phyloP scores from a whole-genome alignment of 2,888 invertebrate species.

The Cinara cedri region DNA sequence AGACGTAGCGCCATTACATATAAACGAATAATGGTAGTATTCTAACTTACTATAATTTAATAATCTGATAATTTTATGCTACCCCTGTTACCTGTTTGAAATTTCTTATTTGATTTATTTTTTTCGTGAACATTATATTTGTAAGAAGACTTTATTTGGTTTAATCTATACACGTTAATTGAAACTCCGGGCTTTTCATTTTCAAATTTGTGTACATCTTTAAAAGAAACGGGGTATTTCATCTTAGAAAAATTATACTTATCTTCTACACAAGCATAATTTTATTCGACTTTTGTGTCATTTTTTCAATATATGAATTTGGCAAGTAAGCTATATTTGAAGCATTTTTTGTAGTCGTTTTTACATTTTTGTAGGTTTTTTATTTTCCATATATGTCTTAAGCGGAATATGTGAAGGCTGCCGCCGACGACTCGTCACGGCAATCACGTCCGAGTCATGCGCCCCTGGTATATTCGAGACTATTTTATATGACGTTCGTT shows the following conservation, averaged over 20 bases:
- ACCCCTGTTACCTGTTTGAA: too few relatives aligned
- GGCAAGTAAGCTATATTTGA: not conserved
- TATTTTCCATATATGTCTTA: not conserved
- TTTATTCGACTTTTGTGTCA: not conserved
- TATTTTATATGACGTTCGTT: too few relatives aligned
- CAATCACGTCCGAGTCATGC: too few relatives aligned
- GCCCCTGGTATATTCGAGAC: too few relatives aligned
- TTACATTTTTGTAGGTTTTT: not conserved
- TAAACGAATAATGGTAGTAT: too few relatives aligned
- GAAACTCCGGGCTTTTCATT: not conserved
- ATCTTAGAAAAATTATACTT: not conserved
- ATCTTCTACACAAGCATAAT: not conserved
- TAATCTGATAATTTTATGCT: too few relatives aligned
- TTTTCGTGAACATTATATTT: not conserved
- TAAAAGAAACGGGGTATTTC: not conserved
- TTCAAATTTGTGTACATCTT: not conserved
- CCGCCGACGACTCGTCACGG: too few relatives aligned
- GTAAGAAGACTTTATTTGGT: not conserved
- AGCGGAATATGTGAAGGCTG: constrained; percentile 6
- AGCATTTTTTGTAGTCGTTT: constrained; percentile 6
- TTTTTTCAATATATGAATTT: not conserved
- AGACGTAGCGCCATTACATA: too few relatives aligned
- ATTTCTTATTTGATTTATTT: not conserved
- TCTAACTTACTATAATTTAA: too few relatives aligned
- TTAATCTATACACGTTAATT: constrained; percentile 1